Evolutionary conservation across 2,113 vertebrate genomes (phyloP), one percentile per base, ranked within the genome.

Genomic region (Axis porcinus): DNA sequence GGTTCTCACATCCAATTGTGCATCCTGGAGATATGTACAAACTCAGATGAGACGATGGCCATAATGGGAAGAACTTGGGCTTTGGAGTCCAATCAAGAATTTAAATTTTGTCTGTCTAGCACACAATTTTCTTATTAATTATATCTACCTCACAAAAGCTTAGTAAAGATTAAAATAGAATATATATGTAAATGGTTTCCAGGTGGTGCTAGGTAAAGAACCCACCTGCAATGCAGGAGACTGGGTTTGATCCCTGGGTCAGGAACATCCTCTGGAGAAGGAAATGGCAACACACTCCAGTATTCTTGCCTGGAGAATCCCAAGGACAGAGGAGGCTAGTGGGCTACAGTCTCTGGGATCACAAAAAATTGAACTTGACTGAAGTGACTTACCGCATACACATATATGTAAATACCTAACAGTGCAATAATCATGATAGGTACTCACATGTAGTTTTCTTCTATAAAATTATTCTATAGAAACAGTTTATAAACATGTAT

Each of bases 41-140:
- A 54, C 4, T 50, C 11, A 43, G 3, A 45, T 0, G 17, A 45
- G 3, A 74, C 1, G 3, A 3, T 64, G 33, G 4, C 16, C 4
- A 4, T 47, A n/a, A 64, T 43, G 5, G 36, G 40, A 76, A 52
- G 16, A 45, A 21, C 19, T 2, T 85, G 36, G 19, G 7, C 25
- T 97, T 82, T 93, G 21, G 1, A 76, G 2, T 81, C 9, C 55
- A 78, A 50, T 33, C 60, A 43, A 47, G 1, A 84, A 81, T 88
- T 60, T 82, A 36, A 50, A 60, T 62, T 27, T 87, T 86, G 5
- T 3, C 25, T 93, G 17, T 92, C 4, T 3, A 45, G 74, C 58
- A 6, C 40, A 95, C 6, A 82, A 1, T 90, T 95, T 60, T 8
- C 14, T 89, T 90, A 30, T 67, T 16, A 40, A 6, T 76, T 17